Percentiles rank a stretch among this genome's conserved stretches.
Conservation (phyloP, 2,113 vertebrate genomes). For the Leptodactylus fuscus region DNA sequence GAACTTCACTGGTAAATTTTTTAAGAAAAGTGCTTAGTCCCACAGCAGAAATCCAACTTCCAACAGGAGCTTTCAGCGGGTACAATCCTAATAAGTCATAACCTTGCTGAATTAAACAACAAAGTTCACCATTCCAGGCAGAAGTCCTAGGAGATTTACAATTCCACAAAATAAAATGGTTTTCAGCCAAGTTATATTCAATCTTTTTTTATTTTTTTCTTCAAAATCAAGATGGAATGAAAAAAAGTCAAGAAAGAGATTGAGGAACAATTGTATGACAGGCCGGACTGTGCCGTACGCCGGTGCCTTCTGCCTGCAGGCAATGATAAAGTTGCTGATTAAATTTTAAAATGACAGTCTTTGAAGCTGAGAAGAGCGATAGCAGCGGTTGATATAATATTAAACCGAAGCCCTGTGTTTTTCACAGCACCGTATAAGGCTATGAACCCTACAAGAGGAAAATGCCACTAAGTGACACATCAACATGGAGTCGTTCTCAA, state of each 20-base stretch:
- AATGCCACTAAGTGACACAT: not conserved
- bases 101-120: conserved; percentile 20
- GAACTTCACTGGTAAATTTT: not conserved
- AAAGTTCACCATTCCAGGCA: conserved; percentile 1
- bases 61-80: not conserved
- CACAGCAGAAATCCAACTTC: not conserved
- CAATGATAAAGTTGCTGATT: conserved; percentile 63
- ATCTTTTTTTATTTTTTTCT: not conserved
- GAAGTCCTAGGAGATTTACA: conserved; percentile 27
- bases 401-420: conserved; percentile 63
- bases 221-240: conserved; percentile 35
- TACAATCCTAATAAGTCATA: conserved; percentile 30
- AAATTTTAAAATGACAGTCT: conserved; percentile 66
- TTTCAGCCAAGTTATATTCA: conserved; percentile 36
- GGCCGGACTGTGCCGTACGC: conserved; percentile 29
- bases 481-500: not conserved
- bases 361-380: conserved; percentile 64
- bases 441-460: conserved; percentile 53
- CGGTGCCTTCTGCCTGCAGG: conserved; percentile 59
- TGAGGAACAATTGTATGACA: conserved; percentile 36
- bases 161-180: conserved; percentile 45
- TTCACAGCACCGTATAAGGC: conserved; percentile 51
- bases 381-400: conserved; percentile 65
- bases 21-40: not conserved
- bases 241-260: not conserved